Conservation (phyloP, 2,797 vertebrate genomes). For the Hemitrygon akajei region DNA sequence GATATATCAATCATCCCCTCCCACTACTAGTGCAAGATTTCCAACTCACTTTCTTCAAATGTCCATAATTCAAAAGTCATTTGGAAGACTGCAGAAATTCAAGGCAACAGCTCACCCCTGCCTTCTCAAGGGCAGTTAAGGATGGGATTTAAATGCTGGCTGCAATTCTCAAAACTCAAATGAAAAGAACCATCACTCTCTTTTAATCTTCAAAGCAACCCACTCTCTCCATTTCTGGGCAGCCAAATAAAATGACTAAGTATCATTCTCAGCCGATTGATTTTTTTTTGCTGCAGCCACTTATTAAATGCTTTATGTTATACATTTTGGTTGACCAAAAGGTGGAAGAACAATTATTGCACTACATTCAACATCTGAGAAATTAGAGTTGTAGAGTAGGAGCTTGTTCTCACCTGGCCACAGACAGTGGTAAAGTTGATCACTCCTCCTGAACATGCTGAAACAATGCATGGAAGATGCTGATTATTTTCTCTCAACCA, state of each 20-base stretch:
- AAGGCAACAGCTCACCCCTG: too few relatives aligned
- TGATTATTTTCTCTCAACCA: conserved; percentile 88
- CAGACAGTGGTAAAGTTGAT: conserved; percentile 81
- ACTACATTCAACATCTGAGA: background rate
- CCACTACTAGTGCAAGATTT: too few relatives aligned
- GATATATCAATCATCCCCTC: too few relatives aligned
- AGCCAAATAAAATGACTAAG: background rate
- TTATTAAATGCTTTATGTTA: background rate
- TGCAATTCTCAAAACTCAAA: too few relatives aligned
- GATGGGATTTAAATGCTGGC: too few relatives aligned
- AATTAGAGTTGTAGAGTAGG: background rate
- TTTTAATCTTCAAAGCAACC: background rate
- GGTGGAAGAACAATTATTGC: background rate
- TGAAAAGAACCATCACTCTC: background rate
- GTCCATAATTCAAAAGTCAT: too few relatives aligned
- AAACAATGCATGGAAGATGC: conserved; percentile 82
- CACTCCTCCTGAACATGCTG: conserved; percentile 81
- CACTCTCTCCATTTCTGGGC: background rate
- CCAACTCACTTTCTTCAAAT: too few relatives aligned
- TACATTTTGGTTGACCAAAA: background rate
- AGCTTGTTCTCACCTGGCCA: conserved; percentile 71
- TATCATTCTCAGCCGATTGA: background rate
- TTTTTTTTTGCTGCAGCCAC: background rate
- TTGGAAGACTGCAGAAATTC: too few relatives aligned
- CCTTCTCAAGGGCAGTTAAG: too few relatives aligned